Conservation (phyloP, 1,140 invertebrate genomes). For the Microplitis demolitor region DNA sequence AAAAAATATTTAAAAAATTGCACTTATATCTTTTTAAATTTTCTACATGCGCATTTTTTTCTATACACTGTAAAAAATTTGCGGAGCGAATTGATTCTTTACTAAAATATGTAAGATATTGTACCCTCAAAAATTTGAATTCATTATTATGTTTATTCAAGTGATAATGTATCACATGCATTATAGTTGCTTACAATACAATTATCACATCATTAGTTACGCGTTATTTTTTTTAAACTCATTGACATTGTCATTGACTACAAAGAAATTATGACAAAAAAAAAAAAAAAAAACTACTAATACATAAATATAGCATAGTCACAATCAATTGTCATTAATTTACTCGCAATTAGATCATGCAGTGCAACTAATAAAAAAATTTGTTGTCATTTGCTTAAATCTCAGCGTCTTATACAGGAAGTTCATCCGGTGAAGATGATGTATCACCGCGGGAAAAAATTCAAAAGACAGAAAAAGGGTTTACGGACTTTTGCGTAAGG, state of each 20-base stretch:
- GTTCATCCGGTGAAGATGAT: slow-evolving; percentile 84
- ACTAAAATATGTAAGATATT: too few species aligned
- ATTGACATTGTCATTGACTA: too few species aligned
- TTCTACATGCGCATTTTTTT: too few species aligned
- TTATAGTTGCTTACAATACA: not conserved
- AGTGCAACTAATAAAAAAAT: slow-evolving; percentile 46
- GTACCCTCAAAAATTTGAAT: too few species aligned
- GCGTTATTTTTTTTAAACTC: not conserved
- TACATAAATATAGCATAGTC: not conserved
- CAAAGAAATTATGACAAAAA: too few species aligned
- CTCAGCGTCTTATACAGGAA: slow-evolving; percentile 85
- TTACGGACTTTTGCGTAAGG: slow-evolving; percentile 87
- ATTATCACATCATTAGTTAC: not conserved
- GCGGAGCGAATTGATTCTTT: too few species aligned
- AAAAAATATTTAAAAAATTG: too few species aligned
- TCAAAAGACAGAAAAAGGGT: slow-evolving; percentile 80
- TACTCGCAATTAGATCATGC: slow-evolving; percentile 10
- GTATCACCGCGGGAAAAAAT: slow-evolving; percentile 85
- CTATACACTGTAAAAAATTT: too few species aligned
- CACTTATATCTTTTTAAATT: too few species aligned
- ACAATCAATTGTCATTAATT: not conserved
- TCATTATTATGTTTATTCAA: too few species aligned
- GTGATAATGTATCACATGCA: not conserved
- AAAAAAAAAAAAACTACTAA: too few species aligned
- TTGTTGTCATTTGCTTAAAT: slow-evolving; percentile 41